Evolutionary conservation across 53 echinoderm and acorn worm genomes (phyloP).

Genomic region (Temnopleurus reevesii): DNA sequence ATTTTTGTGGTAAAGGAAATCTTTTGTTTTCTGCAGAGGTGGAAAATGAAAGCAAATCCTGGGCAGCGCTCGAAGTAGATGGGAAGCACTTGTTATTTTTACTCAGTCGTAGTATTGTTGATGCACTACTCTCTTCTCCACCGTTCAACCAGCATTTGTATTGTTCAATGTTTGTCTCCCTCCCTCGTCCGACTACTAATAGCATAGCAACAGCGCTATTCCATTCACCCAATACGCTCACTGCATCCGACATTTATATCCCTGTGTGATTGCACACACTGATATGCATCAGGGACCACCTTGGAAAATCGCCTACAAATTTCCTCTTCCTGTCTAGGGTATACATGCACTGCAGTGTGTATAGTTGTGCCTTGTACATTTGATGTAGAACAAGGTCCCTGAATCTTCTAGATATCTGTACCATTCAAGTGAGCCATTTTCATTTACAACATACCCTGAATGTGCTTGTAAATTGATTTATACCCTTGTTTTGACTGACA

Average conservation of each 20-base stretch:
- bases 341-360: no score
- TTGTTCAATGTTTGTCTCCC: not conserved
- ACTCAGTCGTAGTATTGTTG: no score
- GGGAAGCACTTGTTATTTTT: no score
- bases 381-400: no score
- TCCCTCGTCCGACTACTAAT: not conserved
- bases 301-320: not conserved
- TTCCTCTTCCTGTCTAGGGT: not conserved
- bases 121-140: not conserved
- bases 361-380: no score
- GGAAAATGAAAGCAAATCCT: no score
- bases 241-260: constrained; percentile 29
- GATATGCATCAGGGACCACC: constrained; percentile 43
- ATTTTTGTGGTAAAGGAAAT: no score
- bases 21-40: no score
- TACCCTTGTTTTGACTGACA: constrained; percentile 20
- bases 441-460: no score
- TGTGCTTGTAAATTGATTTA: not conserved
- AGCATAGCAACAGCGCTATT: constrained; percentile 55
- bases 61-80: no score
- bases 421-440: not conserved
- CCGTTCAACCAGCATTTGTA: not conserved
- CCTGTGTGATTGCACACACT: constrained; percentile 45
- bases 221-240: constrained; percentile 57
- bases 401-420: no score